Evolutionary conservation across 2,888 invertebrate species (phyloP), one percentile per base, ranked within the genome.

Genomic region (Standfussiana lucernea): DNA sequence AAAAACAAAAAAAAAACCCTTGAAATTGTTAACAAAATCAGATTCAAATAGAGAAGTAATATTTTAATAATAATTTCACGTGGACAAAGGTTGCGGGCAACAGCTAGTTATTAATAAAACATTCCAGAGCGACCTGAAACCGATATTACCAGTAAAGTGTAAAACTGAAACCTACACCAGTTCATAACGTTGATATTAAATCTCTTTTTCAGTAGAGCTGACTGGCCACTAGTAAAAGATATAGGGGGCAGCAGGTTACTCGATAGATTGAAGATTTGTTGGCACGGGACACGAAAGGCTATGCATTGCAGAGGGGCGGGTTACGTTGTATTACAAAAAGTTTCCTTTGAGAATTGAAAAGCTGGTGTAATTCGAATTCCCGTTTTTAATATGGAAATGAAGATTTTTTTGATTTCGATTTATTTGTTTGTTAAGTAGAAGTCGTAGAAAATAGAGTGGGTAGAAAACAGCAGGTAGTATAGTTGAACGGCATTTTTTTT

Each of bases 191-290:
- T 37, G 70, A 80, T 76, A 80, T 80, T 76, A 80, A 79, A 79
- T 47, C 68, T 79, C 40, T 15, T 70, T 76, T 45, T 32, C 18
- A 61, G 28, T 68, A n/a, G 24, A 80, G 76, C 76, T 75, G 80
- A 75, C 80, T 76, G 64, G 79, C 47, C 61, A 69, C 53, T 72
- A 70, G 35, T 47, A n/a, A 66, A 77, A 80, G 15, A 77, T 72
- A 73, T 73, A 28, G 59, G 69, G 50, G 76, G 72, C 40, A 80
- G 77, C 71, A 82, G 77, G 82, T 81, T 72, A 67, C 79, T 47
- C 82, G 79, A 79, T 72, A 73, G 62, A 79, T 81, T 67, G 53
- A 79, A 82, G 79, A 84, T 87, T 87, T 78, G 81, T 87, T 83
- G 83, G 83, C 83, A 83, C 71, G 35, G 37, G 28, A 32, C 83